A percentile compares a stretch with the other conserved stretches of the same genome.
phyloP scores from a whole-genome alignment of 2,797 vertebrate genomes.

The Heterohyrax brucei region DNA sequence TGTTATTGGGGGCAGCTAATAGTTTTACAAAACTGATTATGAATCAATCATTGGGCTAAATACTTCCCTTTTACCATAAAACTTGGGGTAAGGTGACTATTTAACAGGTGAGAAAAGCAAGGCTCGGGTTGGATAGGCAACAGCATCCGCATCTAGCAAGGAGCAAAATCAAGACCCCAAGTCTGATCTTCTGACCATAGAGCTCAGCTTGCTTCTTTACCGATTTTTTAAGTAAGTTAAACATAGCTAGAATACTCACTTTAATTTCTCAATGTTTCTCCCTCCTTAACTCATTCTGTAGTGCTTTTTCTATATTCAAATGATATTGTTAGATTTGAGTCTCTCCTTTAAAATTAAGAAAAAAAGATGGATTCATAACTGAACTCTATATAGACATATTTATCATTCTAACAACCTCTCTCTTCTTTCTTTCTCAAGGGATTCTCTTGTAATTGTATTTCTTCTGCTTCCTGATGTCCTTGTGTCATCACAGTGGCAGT shows the following conservation, averaged over 20 bases:
- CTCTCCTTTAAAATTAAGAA: conserved; percentile 31
- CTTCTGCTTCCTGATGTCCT: neutral
- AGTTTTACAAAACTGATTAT: neutral
- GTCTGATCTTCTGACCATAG: neutral
- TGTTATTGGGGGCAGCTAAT: neutral
- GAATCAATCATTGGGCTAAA: conserved; percentile 3
- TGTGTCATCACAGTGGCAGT: neutral
- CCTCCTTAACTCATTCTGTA: neutral
- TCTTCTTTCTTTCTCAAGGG: neutral
- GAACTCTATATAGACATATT: neutral
- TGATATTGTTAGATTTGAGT: neutral
- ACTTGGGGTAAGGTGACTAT: neutral
- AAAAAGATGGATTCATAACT: neutral
- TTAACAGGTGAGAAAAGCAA: conserved; percentile 45
- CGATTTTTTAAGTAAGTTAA: neutral
- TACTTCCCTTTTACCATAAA: neutral
- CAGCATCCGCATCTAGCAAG: neutral
- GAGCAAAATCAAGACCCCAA: neutral
- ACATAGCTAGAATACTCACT: neutral
- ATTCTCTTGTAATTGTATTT: neutral
- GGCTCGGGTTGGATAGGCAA: neutral
- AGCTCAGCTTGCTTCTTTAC: neutral
- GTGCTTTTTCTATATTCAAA: neutral
- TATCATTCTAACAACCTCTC: neutral
- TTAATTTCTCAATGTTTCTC: neutral